Base-by-base conservation (phyloP, 2,797 vertebrate genomes). In the Xenopus petersii region DNA sequence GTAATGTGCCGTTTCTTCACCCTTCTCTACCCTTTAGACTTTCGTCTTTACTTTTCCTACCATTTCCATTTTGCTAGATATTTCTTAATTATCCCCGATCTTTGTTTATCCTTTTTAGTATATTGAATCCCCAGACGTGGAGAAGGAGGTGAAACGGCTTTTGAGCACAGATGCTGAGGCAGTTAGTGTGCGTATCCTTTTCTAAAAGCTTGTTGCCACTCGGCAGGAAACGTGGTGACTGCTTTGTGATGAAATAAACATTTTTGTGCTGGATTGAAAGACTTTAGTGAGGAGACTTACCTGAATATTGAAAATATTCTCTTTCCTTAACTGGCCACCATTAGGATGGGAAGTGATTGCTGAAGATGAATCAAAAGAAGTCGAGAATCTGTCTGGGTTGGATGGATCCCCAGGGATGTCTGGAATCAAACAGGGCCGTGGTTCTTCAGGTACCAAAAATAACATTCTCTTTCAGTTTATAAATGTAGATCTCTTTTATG, bases 141-240 rank as follows among this genome's bases (percentile, higher is more conserved):
- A 98, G 81, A 98, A 98, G 79, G 96, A 99, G 85, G 94, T 98
- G 86, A 98, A 95, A 79, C 93, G 94, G 81, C 88, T 99, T 75
- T 88, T 98, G 82, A 94, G 91, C 86, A 97, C 95, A 16, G 97
- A 99, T 75, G 93, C 95, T 0, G 96, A 98, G 54, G 96, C 98
- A 10, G 87, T 97, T 88, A 93, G 91, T 82, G 93, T 94, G 74
- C 95, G 93, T 98, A 98, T 99, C 98, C 94, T 96, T 77, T 17
- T 56, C 8, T 8, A 10, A 47, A 21, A 65, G 36, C 55, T 64
- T 30, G 26, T 30, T 30, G 26, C 26, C 26, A 30, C 12, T 10
- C 12, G 12, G 49, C 6, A 16, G 15, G 12, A 54, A 54, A 54
- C 49, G 4, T 54, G 49, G 49, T 5, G 49, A 54, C 12, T 10